These are phyloP conservation scores for Diabrotica virgifera DNA, from an alignment of 1,140 invertebrate species.

Conservation along the genomic window DNA sequence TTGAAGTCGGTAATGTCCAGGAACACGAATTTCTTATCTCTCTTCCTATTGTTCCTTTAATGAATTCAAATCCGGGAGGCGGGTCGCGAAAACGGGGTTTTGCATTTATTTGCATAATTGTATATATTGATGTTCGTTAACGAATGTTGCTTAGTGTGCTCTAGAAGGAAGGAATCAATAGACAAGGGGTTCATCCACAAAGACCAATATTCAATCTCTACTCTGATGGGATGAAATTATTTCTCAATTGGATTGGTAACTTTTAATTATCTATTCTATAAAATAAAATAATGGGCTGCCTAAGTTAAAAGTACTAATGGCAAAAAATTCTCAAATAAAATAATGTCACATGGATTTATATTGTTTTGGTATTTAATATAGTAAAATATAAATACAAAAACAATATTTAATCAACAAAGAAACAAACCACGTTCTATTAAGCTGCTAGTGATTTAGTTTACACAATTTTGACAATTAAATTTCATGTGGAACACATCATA, in stretches of 20 bases:
- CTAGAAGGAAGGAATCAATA: neutral
- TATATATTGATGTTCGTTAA: slow-evolving; percentile 50
- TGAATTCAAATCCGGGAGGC: slow-evolving; percentile 48
- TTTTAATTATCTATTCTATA: too few relatives aligned
- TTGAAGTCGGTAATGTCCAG: slow-evolving; percentile 13
- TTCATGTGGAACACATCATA: too few relatives aligned
- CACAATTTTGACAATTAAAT: too few relatives aligned
- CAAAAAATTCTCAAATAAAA: too few relatives aligned
- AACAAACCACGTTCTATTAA: too few relatives aligned
- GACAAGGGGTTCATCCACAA: neutral
- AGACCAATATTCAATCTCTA: neutral
- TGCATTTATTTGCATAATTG: slow-evolving; percentile 49
- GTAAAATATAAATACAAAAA: too few relatives aligned
- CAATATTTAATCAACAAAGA: too few relatives aligned
- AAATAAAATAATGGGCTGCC: too few relatives aligned
- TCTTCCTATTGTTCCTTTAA: slow-evolving; percentile 47
- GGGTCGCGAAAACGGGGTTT: slow-evolving; percentile 44
- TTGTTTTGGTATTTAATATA: too few relatives aligned
- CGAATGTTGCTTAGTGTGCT: slow-evolving; percentile 40
- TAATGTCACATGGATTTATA: too few relatives aligned
- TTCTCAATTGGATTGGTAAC: neutral
- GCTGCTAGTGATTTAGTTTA: too few relatives aligned
- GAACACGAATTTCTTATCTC: slow-evolving; percentile 44
- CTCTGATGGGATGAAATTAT: neutral
- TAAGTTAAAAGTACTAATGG: too few relatives aligned